Conservation (phyloP, 2,888 invertebrate species). For the Macaria liturata region DNA sequence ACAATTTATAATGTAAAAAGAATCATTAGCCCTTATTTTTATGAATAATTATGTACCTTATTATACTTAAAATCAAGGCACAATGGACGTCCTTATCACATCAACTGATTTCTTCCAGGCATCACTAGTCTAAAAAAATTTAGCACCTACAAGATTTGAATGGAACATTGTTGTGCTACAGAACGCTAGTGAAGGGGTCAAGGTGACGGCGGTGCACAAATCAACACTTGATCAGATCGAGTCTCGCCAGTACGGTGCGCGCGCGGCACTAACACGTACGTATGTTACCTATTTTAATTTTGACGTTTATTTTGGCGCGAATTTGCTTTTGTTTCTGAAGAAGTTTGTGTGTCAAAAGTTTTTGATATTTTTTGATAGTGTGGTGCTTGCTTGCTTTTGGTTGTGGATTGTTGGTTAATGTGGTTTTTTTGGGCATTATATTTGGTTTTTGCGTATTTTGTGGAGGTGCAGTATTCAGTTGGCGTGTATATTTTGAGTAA, state of each 20-base stretch:
- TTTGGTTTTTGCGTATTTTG: too few relatives aligned
- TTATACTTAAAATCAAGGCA: too few relatives aligned
- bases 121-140: background rate
- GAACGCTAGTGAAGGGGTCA: constrained; percentile 33
- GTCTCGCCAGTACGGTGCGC: constrained; percentile 34
- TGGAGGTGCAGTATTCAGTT: too few relatives aligned
- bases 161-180: constrained; percentile 2
- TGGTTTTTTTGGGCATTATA: too few relatives aligned
- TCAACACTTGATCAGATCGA: constrained; percentile 12
- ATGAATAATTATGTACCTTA: too few relatives aligned
- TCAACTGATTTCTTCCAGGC: too few relatives aligned
- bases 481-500: too few relatives aligned
- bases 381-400: background rate
- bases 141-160: constrained; percentile 7
- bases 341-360: background rate
- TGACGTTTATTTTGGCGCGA: constrained; percentile 13
- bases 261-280: constrained; percentile 39
- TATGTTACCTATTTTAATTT: constrained; percentile 34
- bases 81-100: too few relatives aligned
- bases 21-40: too few relatives aligned
- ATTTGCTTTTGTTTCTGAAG: background rate
- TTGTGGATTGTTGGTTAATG: too few relatives aligned
- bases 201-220: constrained; percentile 35
- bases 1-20: too few relatives aligned
- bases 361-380: background rate